Base-by-base conservation (phyloP, 2,888 invertebrate genomes). In the Crocallis elinguaria region DNA sequence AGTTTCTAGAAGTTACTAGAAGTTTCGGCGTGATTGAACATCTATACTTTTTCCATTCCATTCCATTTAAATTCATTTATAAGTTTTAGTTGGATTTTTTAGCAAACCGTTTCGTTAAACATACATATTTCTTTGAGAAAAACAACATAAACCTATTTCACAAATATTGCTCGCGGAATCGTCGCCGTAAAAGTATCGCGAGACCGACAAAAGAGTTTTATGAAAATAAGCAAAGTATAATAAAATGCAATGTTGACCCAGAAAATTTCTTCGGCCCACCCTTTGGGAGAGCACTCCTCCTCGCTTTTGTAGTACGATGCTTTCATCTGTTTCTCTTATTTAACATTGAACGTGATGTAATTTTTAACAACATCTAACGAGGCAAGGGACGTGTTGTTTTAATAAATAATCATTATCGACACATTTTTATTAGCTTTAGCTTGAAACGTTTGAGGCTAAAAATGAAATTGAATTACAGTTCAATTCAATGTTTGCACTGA, bases 261-360 rank as follows among this genome's bases (percentile, higher is more conserved):
- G 68, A 76, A 75, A 68, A 64, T 67, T 51, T 58, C 53, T 53
- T 56, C 57, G 50, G 62, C 56, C 66, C 60, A 65, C 75, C 82
- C 79, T 72, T 59, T 59, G 75, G 71, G 77, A 73, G 56, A 60
- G 51, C 33, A 56, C 53, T 64, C 56, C 60, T 64, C 67, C 62
- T 67, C 68, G 66, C 71, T 69, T 75, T 75, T 16, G 76, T 74
- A 69, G 69, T 62, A 62, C 64, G 59, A 75, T 69, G 67, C 66
- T 71, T 70, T 78, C 27, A n/a, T 68, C 66, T 69, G 64, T 67
- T 70, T 66, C 68, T 72, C 66, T 77, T 72, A 77, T 81, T 81
- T 81, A 79, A 84, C 79, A 79, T 73, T 69, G 73, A 76, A 82
- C 79, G 80, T 84, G 83, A 77, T 69, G 61, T 82, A 69, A 79